These are phyloP conservation scores for Therioaphis trifolii DNA, from an alignment of 2,888 invertebrate genomes.

Conservation along the genomic window DNA sequence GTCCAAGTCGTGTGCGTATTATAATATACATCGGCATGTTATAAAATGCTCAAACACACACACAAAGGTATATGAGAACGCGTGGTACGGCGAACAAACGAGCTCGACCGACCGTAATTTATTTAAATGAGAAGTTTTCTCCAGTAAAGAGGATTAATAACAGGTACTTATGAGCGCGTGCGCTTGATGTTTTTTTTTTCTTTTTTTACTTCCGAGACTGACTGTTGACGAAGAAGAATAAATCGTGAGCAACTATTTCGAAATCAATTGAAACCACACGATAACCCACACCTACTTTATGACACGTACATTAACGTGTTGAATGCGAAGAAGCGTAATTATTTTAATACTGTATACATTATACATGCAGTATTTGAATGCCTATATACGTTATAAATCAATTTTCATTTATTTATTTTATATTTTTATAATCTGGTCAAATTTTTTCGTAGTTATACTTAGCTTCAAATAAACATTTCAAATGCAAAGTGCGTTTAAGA, in stretches of 20 bases:
- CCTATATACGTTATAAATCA: not conserved
- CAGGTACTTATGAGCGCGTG: not conserved
- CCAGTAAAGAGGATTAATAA: not conserved
- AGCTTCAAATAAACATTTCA: too few relatives aligned
- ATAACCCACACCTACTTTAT: too few relatives aligned
- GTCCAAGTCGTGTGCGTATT: too few relatives aligned
- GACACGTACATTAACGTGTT: not conserved
- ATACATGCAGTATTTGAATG: not conserved
- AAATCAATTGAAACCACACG: not conserved
- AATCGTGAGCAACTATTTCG: not conserved
- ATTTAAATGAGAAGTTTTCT: slow-evolving; percentile 12
- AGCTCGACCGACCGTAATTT: not conserved
- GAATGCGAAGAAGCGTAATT: not conserved
- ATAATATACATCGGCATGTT: too few relatives aligned
- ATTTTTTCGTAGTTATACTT: too few relatives aligned
- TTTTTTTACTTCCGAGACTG: not conserved
- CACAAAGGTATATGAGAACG: too few relatives aligned
- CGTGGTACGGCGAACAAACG: too few relatives aligned
- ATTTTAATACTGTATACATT: too few relatives aligned
- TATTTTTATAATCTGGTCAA: too few relatives aligned
- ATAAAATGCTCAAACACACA: too few relatives aligned
- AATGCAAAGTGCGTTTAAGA: too few relatives aligned
- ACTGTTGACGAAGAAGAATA: not conserved
- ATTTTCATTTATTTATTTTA: too few relatives aligned
- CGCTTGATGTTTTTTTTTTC: not conserved